Percentiles rank a stretch among this genome's conserved stretches.
These are phyloP conservation scores for Lochmaea crataegi DNA, from an alignment of 2,888 invertebrate species.

Conservation along the genomic window DNA sequence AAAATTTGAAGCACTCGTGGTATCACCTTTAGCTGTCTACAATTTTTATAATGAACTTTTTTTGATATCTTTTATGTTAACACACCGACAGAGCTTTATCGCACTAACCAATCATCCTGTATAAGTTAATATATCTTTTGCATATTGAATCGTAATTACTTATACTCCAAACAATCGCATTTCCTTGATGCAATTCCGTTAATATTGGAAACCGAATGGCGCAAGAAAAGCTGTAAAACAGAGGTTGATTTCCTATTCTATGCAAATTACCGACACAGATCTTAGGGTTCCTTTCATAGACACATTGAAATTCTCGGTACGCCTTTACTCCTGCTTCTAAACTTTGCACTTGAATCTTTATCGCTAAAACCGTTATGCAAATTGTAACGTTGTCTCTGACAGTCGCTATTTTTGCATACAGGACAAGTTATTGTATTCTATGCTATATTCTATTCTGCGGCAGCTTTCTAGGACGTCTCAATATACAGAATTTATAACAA, in stretches of 20 bases:
- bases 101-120: no score
- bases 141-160: neutral
- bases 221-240: constrained; percentile 3
- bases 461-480: neutral
- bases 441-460: neutral
- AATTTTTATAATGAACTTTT: no score
- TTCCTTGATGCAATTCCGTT: neutral
- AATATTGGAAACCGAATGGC: neutral
- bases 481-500: neutral
- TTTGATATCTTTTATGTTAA: no score
- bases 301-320: constrained; percentile 27
- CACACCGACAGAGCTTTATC: no score
- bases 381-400: constrained; percentile 21
- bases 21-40: no score
- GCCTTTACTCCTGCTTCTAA: constrained; percentile 24
- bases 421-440: neutral
- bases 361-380: constrained; percentile 33
- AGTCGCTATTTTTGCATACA: constrained; percentile 6
- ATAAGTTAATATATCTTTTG: no score
- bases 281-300: neutral
- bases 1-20: no score
- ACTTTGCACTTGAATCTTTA: constrained; percentile 26
- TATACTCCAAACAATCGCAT: neutral
- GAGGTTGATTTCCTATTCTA: constrained; percentile 15
- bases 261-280: constrained; percentile 25